These are phyloP conservation scores for Laterallus jamaicensis DNA, from an alignment of 2,113 vertebrate genomes.

Conservation along the genomic window DNA sequence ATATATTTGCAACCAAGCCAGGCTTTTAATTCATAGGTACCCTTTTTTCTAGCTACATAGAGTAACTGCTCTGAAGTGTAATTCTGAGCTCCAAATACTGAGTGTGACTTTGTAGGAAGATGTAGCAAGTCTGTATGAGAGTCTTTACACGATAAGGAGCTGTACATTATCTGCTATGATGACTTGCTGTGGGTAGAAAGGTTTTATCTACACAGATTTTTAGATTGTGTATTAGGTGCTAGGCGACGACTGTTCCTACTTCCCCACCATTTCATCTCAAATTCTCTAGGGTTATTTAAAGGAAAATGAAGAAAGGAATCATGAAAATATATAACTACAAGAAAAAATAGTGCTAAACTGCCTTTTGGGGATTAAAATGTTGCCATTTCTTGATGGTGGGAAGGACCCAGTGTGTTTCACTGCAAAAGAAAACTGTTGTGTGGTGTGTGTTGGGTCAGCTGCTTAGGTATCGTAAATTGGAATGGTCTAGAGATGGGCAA, in stretches of 20 bases:
- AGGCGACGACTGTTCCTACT: neutral
- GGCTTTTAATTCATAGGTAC: neutral
- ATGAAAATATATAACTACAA: neutral
- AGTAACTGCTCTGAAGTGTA: neutral
- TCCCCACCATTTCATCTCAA: neutral
- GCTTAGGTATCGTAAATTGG: neutral
- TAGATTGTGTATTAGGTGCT: neutral
- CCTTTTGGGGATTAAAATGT: neutral
- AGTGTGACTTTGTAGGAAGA: neutral
- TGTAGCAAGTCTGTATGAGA: neutral
- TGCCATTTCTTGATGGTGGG: neutral
- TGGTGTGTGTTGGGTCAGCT: neutral
- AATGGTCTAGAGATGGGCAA: neutral
- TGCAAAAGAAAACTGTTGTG: neutral
- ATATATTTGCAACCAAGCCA: neutral
- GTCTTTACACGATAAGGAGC: neutral
- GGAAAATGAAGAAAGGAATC: neutral
- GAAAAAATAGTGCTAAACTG: neutral
- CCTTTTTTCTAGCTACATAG: neutral
- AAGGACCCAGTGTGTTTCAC: neutral
- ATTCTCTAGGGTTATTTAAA: neutral
- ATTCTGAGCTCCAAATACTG: neutral
- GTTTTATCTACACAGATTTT: neutral
- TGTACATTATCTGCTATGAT: neutral
- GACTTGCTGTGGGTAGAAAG: neutral